Conservation (phyloP, 1,140 invertebrate genomes). For the Ips nitidus region DNA sequence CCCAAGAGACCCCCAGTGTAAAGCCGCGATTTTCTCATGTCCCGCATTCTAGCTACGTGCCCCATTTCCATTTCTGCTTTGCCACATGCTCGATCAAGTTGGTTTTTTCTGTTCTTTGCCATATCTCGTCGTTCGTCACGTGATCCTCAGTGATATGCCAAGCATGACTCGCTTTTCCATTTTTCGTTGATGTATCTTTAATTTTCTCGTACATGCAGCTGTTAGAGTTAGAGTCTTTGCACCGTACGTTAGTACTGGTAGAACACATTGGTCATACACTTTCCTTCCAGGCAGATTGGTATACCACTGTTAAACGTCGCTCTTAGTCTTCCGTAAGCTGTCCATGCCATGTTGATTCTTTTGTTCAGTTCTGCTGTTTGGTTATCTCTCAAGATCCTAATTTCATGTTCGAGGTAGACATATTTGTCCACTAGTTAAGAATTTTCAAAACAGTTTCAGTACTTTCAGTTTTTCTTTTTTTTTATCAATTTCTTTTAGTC, state of each 20-base stretch:
- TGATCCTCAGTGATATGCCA: background rate
- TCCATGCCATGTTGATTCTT: background rate
- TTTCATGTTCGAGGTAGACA: too few relatives aligned
- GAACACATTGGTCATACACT: background rate
- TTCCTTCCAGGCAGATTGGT: background rate
- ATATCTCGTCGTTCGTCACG: conserved; percentile 4
- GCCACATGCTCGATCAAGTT: conserved; percentile 1
- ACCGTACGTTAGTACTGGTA: too few relatives aligned
- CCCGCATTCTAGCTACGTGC: conserved; percentile 3
- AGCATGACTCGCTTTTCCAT: conserved; percentile 6
- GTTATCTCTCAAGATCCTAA: too few relatives aligned
- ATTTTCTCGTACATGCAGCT: background rate
- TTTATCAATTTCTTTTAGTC: too few relatives aligned
- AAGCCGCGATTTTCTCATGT: background rate
- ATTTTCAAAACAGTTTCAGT: too few relatives aligned
- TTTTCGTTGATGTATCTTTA: background rate
- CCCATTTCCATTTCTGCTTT: conserved; percentile 3
- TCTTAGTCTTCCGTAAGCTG: background rate
- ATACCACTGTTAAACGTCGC: conserved; percentile 1
- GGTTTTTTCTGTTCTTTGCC: background rate
- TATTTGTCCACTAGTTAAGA: too few relatives aligned
- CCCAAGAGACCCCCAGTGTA: too few relatives aligned
- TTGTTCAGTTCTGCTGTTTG: conserved; percentile 1
- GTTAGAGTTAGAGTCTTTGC: background rate
- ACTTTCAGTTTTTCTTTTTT: too few relatives aligned